Conservation (phyloP, 2,888 invertebrate species). For the Gerris lacustris region DNA sequence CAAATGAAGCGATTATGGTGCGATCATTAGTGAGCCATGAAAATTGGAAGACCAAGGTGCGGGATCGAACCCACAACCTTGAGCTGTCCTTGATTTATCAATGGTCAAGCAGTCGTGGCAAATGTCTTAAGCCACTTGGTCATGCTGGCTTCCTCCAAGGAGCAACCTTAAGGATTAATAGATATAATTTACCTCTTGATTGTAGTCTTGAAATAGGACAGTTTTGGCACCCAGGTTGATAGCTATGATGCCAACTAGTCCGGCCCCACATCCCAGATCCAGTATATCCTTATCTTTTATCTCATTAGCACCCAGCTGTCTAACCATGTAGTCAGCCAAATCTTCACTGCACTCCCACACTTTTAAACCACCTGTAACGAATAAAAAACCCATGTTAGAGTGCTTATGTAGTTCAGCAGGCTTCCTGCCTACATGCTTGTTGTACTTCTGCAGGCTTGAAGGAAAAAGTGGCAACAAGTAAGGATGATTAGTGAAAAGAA, state of each 20-base stretch:
- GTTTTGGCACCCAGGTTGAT: constrained; percentile 48
- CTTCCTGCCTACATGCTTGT: background rate
- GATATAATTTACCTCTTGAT: background rate
- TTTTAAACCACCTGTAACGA: constrained; percentile 70
- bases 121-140: too few relatives aligned
- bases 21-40: too few relatives aligned
- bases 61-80: too few relatives aligned
- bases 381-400: constrained; percentile 15
- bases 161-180: too few relatives aligned
- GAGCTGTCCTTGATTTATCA: too few relatives aligned
- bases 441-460: background rate
- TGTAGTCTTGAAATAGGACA: constrained; percentile 83
- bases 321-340: constrained; percentile 52
- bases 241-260: constrained; percentile 72
- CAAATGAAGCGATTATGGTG: too few relatives aligned
- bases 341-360: constrained; percentile 92
- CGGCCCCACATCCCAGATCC: constrained; percentile 88
- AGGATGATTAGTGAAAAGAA: background rate
- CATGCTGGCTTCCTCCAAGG: too few relatives aligned
- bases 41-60: too few relatives aligned
- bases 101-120: too few relatives aligned
- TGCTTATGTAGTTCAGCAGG: background rate
- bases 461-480: background rate
- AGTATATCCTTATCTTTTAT: constrained; percentile 50
- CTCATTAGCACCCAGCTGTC: constrained; percentile 35